Percentiles rank a stretch among this genome's conserved stretches.
phyloP scores from a whole-genome alignment of 2,113 vertebrate genomes.

The Gavialis gangeticus region DNA sequence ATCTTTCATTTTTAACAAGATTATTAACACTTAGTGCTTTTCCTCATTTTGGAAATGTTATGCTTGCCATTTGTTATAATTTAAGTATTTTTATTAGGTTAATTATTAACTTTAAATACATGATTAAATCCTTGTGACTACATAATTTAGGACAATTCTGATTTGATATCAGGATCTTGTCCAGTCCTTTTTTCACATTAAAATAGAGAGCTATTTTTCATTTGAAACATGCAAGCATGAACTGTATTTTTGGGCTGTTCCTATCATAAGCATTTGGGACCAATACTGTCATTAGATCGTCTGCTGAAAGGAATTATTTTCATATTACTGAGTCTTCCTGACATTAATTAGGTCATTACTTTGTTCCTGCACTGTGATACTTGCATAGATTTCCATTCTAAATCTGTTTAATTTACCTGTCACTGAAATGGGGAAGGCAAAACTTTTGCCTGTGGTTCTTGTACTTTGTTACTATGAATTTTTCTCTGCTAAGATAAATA shows the following conservation, averaged over 20 bases:
- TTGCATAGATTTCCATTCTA: not conserved
- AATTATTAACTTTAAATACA: not conserved
- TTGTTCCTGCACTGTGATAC: not conserved
- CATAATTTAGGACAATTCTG: rapidly evolving
- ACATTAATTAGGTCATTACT: not conserved
- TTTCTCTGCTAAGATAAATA: not conserved
- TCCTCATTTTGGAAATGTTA: not conserved
- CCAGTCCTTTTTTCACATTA: not conserved
- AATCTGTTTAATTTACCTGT: not conserved
- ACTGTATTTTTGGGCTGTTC: not conserved
- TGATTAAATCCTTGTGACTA: not conserved
- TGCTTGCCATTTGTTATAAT: rapidly evolving
- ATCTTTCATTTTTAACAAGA: not conserved
- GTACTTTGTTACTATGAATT: not conserved
- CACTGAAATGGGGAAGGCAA: not conserved
- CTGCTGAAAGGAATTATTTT: not conserved
- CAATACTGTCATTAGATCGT: rapidly evolving
- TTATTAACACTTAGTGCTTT: not conserved
- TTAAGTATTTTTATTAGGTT: not conserved
- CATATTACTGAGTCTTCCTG: not conserved
- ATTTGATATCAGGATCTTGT: not conserved
- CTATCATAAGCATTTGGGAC: not conserved
- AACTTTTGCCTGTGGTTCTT: not conserved
- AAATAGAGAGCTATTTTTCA: not conserved
- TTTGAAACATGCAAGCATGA: rapidly evolving